A percentile compares a stretch with the other conserved stretches of the same genome.
phyloP scores from a whole-genome alignment of 2,888 invertebrate genomes.

The Octonoba sinensis region DNA sequence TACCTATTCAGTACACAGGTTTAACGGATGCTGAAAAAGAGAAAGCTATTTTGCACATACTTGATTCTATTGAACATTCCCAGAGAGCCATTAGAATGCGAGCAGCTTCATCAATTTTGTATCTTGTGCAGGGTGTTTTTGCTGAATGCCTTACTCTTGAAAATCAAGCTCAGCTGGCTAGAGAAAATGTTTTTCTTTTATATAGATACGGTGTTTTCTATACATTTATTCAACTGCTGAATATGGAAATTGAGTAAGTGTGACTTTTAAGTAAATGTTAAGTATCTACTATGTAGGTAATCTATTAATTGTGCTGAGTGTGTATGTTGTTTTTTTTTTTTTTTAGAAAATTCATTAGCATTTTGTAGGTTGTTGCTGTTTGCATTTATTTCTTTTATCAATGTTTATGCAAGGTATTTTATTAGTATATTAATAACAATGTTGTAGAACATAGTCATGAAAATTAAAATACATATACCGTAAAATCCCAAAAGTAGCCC shows the following conservation, averaged over 20 bases:
- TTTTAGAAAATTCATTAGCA: neutral
- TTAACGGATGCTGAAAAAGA: conserved; percentile 79
- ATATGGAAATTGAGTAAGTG: conserved; percentile 89
- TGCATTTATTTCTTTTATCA: too few species aligned
- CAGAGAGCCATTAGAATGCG: conserved; percentile 86
- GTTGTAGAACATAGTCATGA: too few species aligned
- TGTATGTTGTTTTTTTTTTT: neutral
- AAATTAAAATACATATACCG: too few species aligned
- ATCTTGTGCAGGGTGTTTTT: conserved; percentile 82
- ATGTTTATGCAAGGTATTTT: too few species aligned
- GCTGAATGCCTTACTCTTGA: conserved; percentile 80
- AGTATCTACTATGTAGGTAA: neutral
- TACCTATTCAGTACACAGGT: conserved; percentile 87
- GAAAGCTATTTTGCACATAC: conserved; percentile 85
- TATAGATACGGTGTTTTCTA: conserved; percentile 91
- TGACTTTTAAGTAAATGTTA: too few species aligned
- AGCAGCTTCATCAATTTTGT: conserved; percentile 92
- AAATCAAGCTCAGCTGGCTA: conserved; percentile 87
- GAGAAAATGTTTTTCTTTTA: conserved; percentile 86
- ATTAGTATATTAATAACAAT: too few species aligned
- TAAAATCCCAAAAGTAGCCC: too few species aligned
- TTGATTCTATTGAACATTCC: conserved; percentile 92
- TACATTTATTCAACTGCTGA: conserved; percentile 90
- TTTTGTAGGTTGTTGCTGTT: neutral
- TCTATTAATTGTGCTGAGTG: neutral